These are phyloP conservation scores for Euplexia lucipara DNA, from an alignment of 2,888 invertebrate species.

Conservation along the genomic window DNA sequence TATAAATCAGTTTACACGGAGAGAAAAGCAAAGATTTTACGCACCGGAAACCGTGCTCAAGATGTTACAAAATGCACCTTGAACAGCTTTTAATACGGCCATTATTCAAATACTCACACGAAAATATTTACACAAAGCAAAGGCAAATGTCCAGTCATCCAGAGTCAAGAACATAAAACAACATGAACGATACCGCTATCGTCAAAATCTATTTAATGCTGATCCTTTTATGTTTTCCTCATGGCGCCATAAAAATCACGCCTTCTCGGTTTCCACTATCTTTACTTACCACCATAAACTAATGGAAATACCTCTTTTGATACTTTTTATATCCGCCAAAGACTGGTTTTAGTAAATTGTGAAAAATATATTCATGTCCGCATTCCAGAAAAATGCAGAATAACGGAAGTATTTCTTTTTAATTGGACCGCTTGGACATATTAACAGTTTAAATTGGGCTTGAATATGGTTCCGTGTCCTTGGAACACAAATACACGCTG, in stretches of 20 bases:
- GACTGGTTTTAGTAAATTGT: constrained; percentile 51
- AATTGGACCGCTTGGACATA: constrained; percentile 30
- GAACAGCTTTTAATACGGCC: background rate
- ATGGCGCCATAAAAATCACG: constrained; percentile 51
- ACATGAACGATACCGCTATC: constrained; percentile 47
- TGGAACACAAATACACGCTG: background rate
- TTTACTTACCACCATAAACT: constrained; percentile 45
- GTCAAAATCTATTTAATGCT: constrained; percentile 53
- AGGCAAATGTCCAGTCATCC: constrained; percentile 3
- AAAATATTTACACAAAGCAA: constrained; percentile 24
- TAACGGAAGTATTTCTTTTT: constrained; percentile 43
- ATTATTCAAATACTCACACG: constrained; percentile 1
- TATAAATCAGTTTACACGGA: no score
- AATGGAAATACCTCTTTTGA: constrained; percentile 52
- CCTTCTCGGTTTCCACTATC: constrained; percentile 45
- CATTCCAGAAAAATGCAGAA: constrained; percentile 54
- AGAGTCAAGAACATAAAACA: constrained; percentile 47
- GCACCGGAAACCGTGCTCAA: background rate
- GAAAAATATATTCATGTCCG: constrained; percentile 52
- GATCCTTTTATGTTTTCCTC: constrained; percentile 52
- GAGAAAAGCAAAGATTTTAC: background rate
- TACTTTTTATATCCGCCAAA: constrained; percentile 45
- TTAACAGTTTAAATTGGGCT: constrained; percentile 15
- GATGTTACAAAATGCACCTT: background rate
- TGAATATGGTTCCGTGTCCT: constrained; percentile 15